Evolutionary conservation across 2,888 invertebrate species (phyloP), one percentile per base, ranked within the genome.

Genomic region (Thelaira solivaga): DNA sequence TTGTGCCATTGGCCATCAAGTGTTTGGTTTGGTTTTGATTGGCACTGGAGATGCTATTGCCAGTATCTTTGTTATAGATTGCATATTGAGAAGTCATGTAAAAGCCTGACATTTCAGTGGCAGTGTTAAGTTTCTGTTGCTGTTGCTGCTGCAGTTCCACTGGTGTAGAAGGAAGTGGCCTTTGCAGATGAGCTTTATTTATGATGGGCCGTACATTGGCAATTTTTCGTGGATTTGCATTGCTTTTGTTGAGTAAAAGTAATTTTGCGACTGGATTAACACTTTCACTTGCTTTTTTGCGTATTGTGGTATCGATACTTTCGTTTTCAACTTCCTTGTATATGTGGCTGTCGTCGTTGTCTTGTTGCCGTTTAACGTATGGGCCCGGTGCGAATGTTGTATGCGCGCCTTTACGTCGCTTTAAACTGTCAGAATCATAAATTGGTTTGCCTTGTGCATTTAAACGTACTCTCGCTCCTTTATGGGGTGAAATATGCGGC

Each of bases 301-400:
- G 34, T 62, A 64, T 34, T 18, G 53, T 51, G 62, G 68, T 76
- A 68, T 69, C 69, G 59, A 61, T 72, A 83, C 83, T 83, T 80
- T 82, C 82, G 82, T 81, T 82, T 76, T 74, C 64, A 47, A 77
- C 24, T 53, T 78, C 61, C 31, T 73, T 61, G 41, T 43, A 43
- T 13, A 45, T 49, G 31, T 62, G n/a, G 31, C 57, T 47, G 45
- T 22, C 31, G 24, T 61, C 61, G 20, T 69, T 29, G 39, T 79
- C 80, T 59, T 76, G 76, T 53, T 86, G 83, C 92, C 92, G 92
- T 89, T 94, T 94, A 22, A 96, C 94, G 87, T 94, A 94, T 45
- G 95, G 95, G 82, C 96, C 96, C 68, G 96, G 96, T 90, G 95
- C 95, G 85, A 96, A 96, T 31, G 96, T 95, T 36, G 95, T 94